Evolutionary conservation across 2,797 vertebrate genomes (phyloP), one percentile per base, ranked within the genome.

Genomic region (Phrynocephalus guinanensis): DNA sequence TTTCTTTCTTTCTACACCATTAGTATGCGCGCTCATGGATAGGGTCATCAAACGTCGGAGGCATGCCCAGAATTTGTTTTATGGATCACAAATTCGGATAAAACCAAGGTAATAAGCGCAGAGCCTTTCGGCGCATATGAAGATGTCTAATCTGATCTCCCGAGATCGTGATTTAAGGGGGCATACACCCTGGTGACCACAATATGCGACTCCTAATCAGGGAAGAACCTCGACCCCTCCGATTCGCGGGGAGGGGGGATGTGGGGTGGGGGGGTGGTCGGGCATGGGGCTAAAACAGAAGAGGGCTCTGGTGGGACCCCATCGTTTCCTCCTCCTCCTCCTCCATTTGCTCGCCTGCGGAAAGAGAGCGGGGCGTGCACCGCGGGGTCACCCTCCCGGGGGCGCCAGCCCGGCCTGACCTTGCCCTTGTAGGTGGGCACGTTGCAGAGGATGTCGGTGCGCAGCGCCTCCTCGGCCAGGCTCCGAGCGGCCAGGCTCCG

Each of bases 391-490:
- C 73, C 7, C 15, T n/a, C 66, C 50, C 16, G 28, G 33, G 22
- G 63, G 10, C 67, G 73, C 76, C 63, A 33, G 28, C 85, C 30
- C 67, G 16, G 28, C 76, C 94, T 94, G 94, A 97, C 98, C 97
- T 99, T 99, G 91, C 97, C 98, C 97, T 97, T 99, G 96, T 98
- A 98, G 85, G 97, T 98, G 85, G 97, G 97, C 95, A 99, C 97
- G 96, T 99, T 99, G 95, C 98, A 99, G 94, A 99, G 98, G 88
- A 99, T 98, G 95, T 99, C 99, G 15, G 98, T 99, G 80, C 98
- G 98, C 95, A 99, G 86, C 82, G 99, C 98, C 92, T 99, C 99
- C 22, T 99, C 98, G 81, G 96, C 98, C 86, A 99, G 96, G 81
- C 93, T 93, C 90, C 98, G 98, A 89, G 90, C 94, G 91, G 97